Conservation (phyloP, 2,888 invertebrate species). For the Torymus aiolomorphi region DNA sequence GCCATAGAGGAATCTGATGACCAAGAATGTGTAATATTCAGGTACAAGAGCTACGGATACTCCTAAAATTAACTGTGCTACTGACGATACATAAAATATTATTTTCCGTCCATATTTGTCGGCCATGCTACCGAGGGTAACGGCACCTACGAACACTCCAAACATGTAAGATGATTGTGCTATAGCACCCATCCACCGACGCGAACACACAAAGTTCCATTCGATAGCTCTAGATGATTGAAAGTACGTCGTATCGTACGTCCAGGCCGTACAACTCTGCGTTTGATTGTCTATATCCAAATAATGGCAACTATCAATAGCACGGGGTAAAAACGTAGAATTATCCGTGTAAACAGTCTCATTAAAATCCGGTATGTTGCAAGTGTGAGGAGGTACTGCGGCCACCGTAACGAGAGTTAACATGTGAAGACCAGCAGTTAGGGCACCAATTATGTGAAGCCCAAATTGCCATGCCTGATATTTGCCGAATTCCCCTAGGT, state of each 20-base stretch:
- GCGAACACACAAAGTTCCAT: slow-evolving; percentile 88
- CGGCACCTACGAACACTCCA: slow-evolving; percentile 88
- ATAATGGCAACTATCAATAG: slow-evolving; percentile 80
- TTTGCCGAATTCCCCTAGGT: slow-evolving; percentile 85
- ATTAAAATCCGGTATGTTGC: slow-evolving; percentile 24
- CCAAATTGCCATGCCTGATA: slow-evolving; percentile 88
- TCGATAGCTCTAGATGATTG: slow-evolving; percentile 86
- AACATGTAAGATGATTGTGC: slow-evolving; percentile 89
- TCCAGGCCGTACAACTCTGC: slow-evolving; percentile 79
- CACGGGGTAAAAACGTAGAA: slow-evolving; percentile 34
- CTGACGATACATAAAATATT: slow-evolving; percentile 86
- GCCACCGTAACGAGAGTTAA: slow-evolving; percentile 87
- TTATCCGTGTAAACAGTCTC: not conserved
- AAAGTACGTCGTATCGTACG: slow-evolving; percentile 85
- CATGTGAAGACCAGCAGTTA: slow-evolving; percentile 90
- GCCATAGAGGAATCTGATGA: slow-evolving; percentile 83
- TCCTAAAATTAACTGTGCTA: slow-evolving; percentile 83
- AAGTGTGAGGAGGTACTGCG: slow-evolving; percentile 84
- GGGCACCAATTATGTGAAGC: slow-evolving; percentile 85
- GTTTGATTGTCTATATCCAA: slow-evolving; percentile 68
- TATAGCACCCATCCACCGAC: slow-evolving; percentile 88
- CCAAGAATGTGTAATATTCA: slow-evolving; percentile 85
- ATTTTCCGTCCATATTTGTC: slow-evolving; percentile 89
- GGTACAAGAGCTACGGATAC: slow-evolving; percentile 84
- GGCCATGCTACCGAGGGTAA: slow-evolving; percentile 86